Percentiles rank a stretch among this genome's conserved stretches.
Evolutionary conservation across 1,140 invertebrate species (phyloP).

Genomic region (Papilio glaucus): DNA sequence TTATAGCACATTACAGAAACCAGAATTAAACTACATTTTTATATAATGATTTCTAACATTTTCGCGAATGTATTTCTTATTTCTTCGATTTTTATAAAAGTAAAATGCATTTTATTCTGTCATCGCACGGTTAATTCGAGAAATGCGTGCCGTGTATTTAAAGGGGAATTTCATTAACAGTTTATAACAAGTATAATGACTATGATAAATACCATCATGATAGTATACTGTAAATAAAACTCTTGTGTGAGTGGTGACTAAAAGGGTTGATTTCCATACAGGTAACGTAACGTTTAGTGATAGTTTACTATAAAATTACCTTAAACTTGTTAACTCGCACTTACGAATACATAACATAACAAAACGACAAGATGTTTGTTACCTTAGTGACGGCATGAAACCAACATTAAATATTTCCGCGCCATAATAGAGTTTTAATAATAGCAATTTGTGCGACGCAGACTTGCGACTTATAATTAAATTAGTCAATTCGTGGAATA

Average conservation of each 20-base stretch:
- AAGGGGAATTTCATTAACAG: background rate
- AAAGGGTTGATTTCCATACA: no score
- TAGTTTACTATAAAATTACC: no score
- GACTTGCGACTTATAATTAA: background rate
- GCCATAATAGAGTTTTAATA: slow-evolving; percentile 30
- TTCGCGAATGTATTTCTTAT: no score
- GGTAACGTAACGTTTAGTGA: no score
- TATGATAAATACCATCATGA: background rate
- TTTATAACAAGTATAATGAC: background rate
- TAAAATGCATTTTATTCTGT: background rate
- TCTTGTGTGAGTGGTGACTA: no score
- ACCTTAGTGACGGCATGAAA: slow-evolving; percentile 19
- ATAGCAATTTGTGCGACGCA: slow-evolving; percentile 13
- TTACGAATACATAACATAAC: background rate
- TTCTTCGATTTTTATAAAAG: background rate
- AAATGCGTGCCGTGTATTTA: background rate
- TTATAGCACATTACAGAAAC: background rate
- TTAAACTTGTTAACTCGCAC: background rate
- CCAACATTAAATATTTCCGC: slow-evolving; percentile 24
- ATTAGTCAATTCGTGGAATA: slow-evolving; percentile 28
- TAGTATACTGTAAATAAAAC: background rate
- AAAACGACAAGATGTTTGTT: background rate
- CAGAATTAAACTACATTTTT: background rate
- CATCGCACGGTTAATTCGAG: background rate
- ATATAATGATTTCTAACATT: no score